Percentiles rank a stretch among this genome's conserved stretches.
These are phyloP conservation scores for Antechinus stuartii DNA, from an alignment of 2,113 vertebrate genomes.

Conservation along the genomic window DNA sequence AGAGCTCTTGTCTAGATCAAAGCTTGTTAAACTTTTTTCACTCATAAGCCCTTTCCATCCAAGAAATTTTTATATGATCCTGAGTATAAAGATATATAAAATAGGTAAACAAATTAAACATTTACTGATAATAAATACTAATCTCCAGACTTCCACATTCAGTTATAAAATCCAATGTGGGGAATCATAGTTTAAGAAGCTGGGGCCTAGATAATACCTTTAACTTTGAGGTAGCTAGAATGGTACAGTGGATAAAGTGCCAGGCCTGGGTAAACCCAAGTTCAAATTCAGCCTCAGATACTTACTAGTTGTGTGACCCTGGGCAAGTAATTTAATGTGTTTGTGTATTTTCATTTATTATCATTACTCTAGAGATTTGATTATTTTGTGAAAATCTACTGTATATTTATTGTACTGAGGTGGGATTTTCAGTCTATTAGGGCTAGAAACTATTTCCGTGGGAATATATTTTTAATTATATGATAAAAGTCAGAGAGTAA, in stretches of 20 bases:
- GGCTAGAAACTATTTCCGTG: background rate
- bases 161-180: too few species aligned
- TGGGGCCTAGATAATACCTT: background rate
- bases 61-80: too few species aligned
- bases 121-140: too few species aligned
- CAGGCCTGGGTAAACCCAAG: too few species aligned
- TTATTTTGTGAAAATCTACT: background rate
- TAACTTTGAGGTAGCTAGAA: background rate
- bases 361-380: background rate
- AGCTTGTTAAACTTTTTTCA: too few species aligned
- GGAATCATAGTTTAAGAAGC: too few species aligned
- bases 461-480: background rate
- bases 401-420: background rate
- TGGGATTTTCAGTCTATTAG: background rate
- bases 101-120: too few species aligned
- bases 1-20: background rate
- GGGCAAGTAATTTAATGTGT: background rate
- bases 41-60: too few species aligned
- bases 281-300: background rate
- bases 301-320: background rate
- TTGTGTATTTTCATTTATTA: background rate
- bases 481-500: too few species aligned
- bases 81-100: too few species aligned
- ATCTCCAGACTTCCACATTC: too few species aligned
- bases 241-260: too few species aligned